Evolutionary conservation across 2,113 vertebrate genomes (phyloP).

Genomic region (Myotis davidii): DNA sequence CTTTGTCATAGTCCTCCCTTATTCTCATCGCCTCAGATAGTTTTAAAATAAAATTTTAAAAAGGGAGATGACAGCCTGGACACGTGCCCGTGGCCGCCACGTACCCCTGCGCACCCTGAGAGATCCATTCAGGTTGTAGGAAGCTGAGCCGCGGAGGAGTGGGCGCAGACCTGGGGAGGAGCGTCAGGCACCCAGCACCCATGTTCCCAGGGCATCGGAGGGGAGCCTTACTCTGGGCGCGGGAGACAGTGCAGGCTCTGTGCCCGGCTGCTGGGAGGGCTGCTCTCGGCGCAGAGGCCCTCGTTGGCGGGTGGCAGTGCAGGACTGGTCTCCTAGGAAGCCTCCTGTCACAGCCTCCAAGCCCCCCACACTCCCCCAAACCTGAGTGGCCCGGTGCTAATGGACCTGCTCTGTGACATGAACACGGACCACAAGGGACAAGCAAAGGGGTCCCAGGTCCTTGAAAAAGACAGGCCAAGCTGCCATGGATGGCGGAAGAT

Average conservation of each 20-base stretch:
- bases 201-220: rapidly evolving
- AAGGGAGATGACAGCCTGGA: background rate
- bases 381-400: no score
- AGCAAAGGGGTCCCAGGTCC: background rate
- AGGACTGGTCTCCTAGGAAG: background rate
- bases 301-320: background rate
- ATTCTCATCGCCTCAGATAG: background rate
- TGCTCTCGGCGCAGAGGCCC: background rate
- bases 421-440: background rate
- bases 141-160: background rate
- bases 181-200: no score
- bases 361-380: background rate
- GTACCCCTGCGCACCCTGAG: background rate
- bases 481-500: background rate
- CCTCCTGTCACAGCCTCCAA: no score
- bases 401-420: rapidly evolving
- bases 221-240: background rate
- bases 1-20: background rate
- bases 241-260: background rate
- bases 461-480: background rate
- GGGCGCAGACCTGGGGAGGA: no score
- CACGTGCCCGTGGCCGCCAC: background rate
- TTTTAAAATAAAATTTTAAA: conserved; percentile 37
- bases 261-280: background rate
- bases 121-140: background rate